Conservation (phyloP, 2,797 vertebrate genomes). For the Brotula barbata region DNA sequence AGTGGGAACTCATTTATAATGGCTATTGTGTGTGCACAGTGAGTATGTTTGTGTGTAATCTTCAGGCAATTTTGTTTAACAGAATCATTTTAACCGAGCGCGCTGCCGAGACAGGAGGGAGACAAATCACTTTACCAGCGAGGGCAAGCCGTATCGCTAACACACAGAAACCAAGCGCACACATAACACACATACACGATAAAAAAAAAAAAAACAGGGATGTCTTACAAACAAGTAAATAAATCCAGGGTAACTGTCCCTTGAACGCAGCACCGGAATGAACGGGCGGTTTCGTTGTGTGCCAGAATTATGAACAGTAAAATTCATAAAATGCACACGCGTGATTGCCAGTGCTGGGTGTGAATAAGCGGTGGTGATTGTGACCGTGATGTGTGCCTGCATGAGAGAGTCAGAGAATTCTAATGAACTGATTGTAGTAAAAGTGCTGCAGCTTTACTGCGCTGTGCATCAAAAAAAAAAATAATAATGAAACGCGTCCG, state of each 20-base stretch:
- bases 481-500: background rate
- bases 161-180: conserved; percentile 38
- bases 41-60: conserved; percentile 50
- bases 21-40: conserved; percentile 40
- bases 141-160: conserved; percentile 62
- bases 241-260: conserved; percentile 65
- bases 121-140: conserved; percentile 76
- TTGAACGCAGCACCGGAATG: conserved; percentile 36
- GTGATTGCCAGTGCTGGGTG: too few species aligned
- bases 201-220: conserved; percentile 64
- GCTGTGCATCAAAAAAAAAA: background rate
- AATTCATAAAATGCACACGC: conserved; percentile 43
- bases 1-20: conserved; percentile 69
- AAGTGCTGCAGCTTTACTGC: background rate
- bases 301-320: conserved; percentile 53
- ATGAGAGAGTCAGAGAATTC: background rate
- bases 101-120: conserved; percentile 64
- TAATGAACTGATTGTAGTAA: conserved; percentile 5
- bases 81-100: conserved; percentile 70
- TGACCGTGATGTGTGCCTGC: conserved; percentile 25
- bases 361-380: too few species aligned
- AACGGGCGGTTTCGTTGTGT: conserved; percentile 32
- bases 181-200: conserved; percentile 29
- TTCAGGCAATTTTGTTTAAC: conserved; percentile 74
- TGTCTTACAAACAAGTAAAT: conserved; percentile 54